Conservation (phyloP, 2,113 vertebrate species). For the Prunella fulvescens region DNA sequence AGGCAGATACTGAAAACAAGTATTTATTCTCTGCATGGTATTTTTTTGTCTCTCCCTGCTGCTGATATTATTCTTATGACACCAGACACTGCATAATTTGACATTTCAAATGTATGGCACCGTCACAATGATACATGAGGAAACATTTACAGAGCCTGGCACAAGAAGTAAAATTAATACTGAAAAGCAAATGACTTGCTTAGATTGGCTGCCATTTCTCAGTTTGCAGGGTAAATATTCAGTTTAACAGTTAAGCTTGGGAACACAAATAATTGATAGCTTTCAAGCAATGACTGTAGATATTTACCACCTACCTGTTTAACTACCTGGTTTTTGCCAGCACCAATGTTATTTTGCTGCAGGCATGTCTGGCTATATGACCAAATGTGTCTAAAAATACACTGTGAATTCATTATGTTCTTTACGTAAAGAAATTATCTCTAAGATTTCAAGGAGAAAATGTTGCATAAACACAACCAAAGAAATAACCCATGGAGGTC, state of each 20-base stretch:
- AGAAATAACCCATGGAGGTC: background rate
- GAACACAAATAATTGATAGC: background rate
- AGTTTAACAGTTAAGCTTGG: background rate
- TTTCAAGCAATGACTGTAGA: background rate
- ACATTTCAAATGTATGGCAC: slow-evolving; percentile 43
- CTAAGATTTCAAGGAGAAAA: background rate
- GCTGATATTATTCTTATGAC: background rate
- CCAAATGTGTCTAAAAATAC: background rate
- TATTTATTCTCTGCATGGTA: background rate
- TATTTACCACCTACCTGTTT: background rate
- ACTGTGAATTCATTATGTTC: background rate
- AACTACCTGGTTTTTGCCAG: background rate
- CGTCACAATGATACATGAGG: slow-evolving; percentile 22
- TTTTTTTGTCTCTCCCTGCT: background rate
- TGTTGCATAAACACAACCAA: background rate
- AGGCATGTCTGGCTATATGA: background rate
- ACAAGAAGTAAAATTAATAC: slow-evolving; percentile 7
- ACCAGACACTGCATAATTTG: slow-evolving; percentile 17
- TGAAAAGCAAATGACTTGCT: background rate
- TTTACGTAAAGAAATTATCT: background rate
- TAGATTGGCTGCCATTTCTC: background rate
- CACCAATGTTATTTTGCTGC: background rate
- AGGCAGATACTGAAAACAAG: background rate
- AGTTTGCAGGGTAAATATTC: slow-evolving; percentile 21
- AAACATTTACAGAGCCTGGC: slow-evolving; percentile 30